Evolutionary conservation across 1,140 invertebrate species (phyloP).

Genomic region (Popillia japonica): DNA sequence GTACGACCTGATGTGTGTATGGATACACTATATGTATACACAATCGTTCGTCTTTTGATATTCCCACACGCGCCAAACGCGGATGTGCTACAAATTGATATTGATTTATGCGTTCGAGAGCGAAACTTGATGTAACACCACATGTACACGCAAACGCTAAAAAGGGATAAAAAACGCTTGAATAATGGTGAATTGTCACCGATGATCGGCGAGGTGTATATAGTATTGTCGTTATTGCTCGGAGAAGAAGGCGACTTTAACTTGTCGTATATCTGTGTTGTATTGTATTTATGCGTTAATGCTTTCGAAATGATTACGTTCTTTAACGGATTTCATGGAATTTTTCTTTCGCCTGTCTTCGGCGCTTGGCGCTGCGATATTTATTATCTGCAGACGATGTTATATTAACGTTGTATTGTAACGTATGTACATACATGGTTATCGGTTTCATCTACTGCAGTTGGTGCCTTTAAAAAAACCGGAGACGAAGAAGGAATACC

Average conservation of each 20-base stretch:
- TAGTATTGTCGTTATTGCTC: neutral
- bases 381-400: neutral
- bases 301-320: conserved; percentile 7
- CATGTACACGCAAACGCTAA: too few species aligned
- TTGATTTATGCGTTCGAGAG: conserved; percentile 46
- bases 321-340: conserved; percentile 10
- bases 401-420: neutral
- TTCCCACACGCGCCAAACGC: conserved; percentile 49
- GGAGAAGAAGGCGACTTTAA: neutral
- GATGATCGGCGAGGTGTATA: neutral
- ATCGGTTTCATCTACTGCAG: conserved; percentile 8
- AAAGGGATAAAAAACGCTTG: neutral
- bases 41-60: conserved; percentile 50
- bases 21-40: neutral
- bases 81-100: conserved; percentile 54
- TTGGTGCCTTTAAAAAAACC: too few species aligned
- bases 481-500: too few species aligned
- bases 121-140: too few species aligned
- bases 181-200: conserved; percentile 13
- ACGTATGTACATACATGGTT: neutral
- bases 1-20: too few species aligned
- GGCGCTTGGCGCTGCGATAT: conserved; percentile 1
- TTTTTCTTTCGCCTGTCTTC: neutral
- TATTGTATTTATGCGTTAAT: neutral
- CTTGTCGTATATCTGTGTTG: neutral